Percentiles rank a stretch among this genome's conserved stretches.
phyloP scores from a whole-genome alignment of 1,140 invertebrate genomes.

The Drosophila kohkoa region DNA sequence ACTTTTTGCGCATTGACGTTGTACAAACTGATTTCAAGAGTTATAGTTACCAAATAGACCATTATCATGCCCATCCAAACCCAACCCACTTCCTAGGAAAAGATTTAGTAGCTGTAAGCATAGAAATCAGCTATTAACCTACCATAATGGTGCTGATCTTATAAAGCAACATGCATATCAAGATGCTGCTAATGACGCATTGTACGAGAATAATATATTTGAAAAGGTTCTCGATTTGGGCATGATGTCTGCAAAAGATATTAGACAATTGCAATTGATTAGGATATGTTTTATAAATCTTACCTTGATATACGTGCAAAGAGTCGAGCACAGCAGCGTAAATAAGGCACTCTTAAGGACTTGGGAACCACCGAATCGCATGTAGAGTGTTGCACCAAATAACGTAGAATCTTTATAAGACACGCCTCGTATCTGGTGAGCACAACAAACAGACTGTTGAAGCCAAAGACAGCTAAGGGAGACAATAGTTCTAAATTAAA shows the following conservation, averaged over 20 bases:
- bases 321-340: slow-evolving; percentile 63
- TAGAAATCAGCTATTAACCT: neutral
- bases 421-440: slow-evolving; percentile 64
- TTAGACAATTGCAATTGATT: neutral
- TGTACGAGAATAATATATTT: slow-evolving; percentile 73
- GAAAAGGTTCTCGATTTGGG: slow-evolving; percentile 59
- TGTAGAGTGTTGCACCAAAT: slow-evolving; percentile 60
- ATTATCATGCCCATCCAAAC: slow-evolving; percentile 73
- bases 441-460: slow-evolving; percentile 70
- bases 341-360: slow-evolving; percentile 39
- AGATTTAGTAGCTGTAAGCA: neutral
- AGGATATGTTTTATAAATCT: neutral
- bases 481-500: neutral
- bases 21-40: slow-evolving; percentile 67
- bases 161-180: slow-evolving; percentile 77
- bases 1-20: slow-evolving; percentile 68
- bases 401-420: slow-evolving; percentile 53
- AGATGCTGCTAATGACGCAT: slow-evolving; percentile 63
- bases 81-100: slow-evolving; percentile 54
- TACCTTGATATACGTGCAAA: slow-evolving; percentile 64
- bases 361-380: slow-evolving; percentile 45
- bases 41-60: slow-evolving; percentile 68
- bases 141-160: slow-evolving; percentile 70
- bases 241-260: slow-evolving; percentile 52
- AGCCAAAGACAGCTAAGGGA: slow-evolving; percentile 62